Evolutionary conservation across 2,797 vertebrate genomes (phyloP).

Genomic region (Mycteria americana): DNA sequence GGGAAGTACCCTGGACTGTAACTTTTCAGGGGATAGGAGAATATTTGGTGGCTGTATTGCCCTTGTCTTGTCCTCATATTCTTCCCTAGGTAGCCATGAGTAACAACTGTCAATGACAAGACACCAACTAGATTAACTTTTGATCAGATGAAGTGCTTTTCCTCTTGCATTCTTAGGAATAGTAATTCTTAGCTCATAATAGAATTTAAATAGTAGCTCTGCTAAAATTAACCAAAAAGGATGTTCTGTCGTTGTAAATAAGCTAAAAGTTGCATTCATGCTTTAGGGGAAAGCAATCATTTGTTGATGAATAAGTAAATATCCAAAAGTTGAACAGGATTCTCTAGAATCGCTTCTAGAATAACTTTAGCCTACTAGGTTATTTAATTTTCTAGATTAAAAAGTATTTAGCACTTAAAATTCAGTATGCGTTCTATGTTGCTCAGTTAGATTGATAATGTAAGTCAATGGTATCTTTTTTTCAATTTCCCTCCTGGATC

Average conservation of each 20-base stretch:
- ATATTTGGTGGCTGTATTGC: not conserved
- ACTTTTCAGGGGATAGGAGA: not conserved
- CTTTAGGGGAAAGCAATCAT: not conserved
- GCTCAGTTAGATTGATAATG: not conserved
- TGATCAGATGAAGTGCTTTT: not conserved
- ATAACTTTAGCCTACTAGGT: not conserved
- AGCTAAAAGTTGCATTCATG: not conserved
- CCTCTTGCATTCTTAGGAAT: not conserved
- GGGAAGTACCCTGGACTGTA: not conserved
- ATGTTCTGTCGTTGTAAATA: not conserved
- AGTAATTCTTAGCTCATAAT: not conserved
- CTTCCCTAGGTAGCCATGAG: not conserved
- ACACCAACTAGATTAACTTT: not conserved
- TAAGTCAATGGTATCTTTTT: not conserved
- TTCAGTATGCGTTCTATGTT: not conserved
- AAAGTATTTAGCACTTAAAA: not conserved
- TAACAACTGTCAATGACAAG: not conserved
- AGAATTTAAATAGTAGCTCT: not conserved
- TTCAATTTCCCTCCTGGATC: not conserved
- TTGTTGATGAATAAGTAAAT: not conserved
- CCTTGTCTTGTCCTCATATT: not conserved
- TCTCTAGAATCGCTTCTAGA: not conserved
- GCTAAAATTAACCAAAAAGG: not conserved
- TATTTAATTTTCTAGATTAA: not conserved
- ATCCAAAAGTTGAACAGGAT: not conserved